Conservation (phyloP, 2,113 vertebrate genomes). For the Laticauda colubrina region DNA sequence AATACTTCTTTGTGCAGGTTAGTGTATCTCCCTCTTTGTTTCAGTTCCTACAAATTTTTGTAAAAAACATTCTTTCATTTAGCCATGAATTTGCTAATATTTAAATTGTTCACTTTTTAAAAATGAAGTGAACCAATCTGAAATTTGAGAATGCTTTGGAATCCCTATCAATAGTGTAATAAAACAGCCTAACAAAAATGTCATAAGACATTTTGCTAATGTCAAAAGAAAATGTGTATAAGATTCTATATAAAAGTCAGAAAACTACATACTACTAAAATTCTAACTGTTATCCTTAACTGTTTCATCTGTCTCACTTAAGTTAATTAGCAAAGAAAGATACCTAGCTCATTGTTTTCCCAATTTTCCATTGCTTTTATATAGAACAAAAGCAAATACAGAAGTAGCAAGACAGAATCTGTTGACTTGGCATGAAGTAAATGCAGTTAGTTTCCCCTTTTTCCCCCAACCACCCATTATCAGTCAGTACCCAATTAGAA, state of each 20-base stretch:
- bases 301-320: not conserved
- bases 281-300: not conserved
- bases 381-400: not conserved
- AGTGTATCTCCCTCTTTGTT: constrained; percentile 42
- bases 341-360: not conserved
- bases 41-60: not conserved
- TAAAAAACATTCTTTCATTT: not conserved
- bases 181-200: not conserved
- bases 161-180: not conserved
- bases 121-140: not conserved
- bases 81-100: not conserved
- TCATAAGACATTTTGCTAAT: not conserved
- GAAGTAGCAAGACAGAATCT: not conserved
- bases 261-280: not conserved
- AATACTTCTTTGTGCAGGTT: constrained; percentile 94
- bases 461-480: not conserved
- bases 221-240: not conserved
- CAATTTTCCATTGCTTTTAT: not conserved
- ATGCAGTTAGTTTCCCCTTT: not conserved
- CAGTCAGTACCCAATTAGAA: not conserved
- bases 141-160: not conserved
- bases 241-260: not conserved
- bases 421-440: not conserved
- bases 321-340: not conserved
- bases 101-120: not conserved